These are phyloP conservation scores for Borostomias antarcticus DNA, from an alignment of 2,797 vertebrate genomes.

Conservation along the genomic window DNA sequence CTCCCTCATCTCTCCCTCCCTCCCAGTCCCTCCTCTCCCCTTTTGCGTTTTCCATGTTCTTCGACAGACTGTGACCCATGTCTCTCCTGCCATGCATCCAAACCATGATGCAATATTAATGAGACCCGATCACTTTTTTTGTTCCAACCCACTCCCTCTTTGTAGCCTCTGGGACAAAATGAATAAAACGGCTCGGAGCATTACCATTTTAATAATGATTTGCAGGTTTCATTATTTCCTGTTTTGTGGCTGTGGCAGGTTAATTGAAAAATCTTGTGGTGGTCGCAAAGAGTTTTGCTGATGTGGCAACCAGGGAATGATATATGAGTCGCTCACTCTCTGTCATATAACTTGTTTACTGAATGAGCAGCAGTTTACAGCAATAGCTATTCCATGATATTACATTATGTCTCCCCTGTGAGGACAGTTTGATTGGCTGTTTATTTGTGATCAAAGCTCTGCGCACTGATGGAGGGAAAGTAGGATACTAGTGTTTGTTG, in stretches of 20 bases:
- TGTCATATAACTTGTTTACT: constrained; percentile 15
- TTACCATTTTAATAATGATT: constrained; percentile 53
- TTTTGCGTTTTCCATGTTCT: constrained; percentile 10
- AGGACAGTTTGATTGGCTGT: constrained; percentile 26
- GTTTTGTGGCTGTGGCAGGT: constrained; percentile 45
- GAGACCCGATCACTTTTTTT: constrained; percentile 21
- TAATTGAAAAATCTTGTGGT: constrained; percentile 43
- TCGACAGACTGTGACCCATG: constrained; percentile 6
- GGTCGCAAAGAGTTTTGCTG: constrained; percentile 7
- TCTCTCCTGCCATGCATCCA: not conserved
- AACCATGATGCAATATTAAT: constrained; percentile 43
- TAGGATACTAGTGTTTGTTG: constrained; percentile 12
- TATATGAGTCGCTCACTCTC: constrained; percentile 30
- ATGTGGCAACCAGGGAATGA: constrained; percentile 30
- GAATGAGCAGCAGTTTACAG: not conserved
- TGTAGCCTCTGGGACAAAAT: constrained; percentile 16
- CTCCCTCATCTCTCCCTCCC: constrained; percentile 10
- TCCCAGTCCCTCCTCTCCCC: constrained; percentile 10
- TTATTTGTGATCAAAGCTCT: constrained; percentile 25
- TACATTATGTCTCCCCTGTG: not conserved
- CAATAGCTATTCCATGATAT: not conserved
- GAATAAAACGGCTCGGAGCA: constrained; percentile 22
- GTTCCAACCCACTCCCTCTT: not conserved
- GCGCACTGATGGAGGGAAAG: constrained; percentile 5
- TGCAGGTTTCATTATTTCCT: constrained; percentile 39